Conservation (phyloP, 2,113 vertebrate species). For the Colinus virginianus region DNA sequence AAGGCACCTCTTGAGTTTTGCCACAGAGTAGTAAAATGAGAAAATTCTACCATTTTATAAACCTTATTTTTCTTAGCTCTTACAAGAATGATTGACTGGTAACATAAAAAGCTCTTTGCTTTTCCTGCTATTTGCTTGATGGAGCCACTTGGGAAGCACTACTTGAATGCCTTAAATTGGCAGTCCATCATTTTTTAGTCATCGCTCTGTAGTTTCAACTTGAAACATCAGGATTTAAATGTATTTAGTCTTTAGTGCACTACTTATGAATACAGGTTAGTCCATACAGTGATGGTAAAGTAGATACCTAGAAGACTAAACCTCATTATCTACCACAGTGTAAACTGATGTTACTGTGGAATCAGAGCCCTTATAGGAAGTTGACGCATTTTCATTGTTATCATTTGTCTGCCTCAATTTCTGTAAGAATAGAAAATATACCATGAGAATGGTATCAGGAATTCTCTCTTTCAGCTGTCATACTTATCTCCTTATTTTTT, state of each 20-base stretch:
- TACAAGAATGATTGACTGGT: background rate
- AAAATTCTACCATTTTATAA: background rate
- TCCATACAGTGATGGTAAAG: fast-evolving
- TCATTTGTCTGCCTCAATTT: background rate
- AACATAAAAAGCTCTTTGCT: background rate
- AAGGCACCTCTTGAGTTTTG: background rate
- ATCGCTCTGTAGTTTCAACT: background rate
- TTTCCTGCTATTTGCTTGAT: background rate
- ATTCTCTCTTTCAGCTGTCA: background rate
- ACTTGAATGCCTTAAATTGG: background rate
- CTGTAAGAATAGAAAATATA: background rate
- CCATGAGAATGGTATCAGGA: background rate
- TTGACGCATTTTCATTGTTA: background rate
- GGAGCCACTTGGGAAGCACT: background rate
- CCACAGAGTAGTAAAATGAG: background rate
- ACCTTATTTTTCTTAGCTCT: background rate
- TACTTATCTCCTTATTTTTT: background rate
- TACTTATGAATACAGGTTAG: background rate
- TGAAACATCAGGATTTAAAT: background rate
- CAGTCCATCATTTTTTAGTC: background rate
- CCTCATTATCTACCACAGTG: background rate
- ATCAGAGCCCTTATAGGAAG: background rate
- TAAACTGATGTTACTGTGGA: background rate
- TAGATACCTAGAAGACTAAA: background rate
- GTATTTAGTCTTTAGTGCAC: background rate